Evolutionary conservation across 2,113 vertebrate genomes (phyloP), one percentile per base, ranked within the genome.

Genomic region (Sapayoa aenigma): DNA sequence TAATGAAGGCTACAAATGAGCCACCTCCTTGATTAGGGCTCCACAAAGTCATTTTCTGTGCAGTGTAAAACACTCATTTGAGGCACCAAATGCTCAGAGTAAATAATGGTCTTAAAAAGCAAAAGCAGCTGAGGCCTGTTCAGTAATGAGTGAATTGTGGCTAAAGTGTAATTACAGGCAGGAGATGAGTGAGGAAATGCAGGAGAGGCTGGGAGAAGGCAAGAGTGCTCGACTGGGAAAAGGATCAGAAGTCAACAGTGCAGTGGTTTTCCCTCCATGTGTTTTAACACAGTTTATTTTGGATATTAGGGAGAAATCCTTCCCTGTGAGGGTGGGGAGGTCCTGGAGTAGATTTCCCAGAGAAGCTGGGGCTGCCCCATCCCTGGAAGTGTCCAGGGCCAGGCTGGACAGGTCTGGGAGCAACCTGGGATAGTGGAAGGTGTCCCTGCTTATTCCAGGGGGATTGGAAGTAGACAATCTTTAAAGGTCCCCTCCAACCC

Each of bases 71-170:
- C 62, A 6, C 33, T 93, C 67, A 20, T 35, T 55, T 73, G 77
- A 71, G 71, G 65, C 53, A 49, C 31, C 56, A 66, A 28, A 21
- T 67, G 90, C 59, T 95, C 62, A 27, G 86, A 39, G 11, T 6
- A 55, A 89, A 87, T 87, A 89, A 96, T 68, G 91, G 73, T 44
- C 65, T 90, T 90, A 77, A 84, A 90, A 94, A 89, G 93, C 55
- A 77, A 71, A 89, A 93, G 89, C 76, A 90, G 87, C 76, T 83
- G 90, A 90, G 58, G 46, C 41, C 42, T 71, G 10, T 88, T 86
- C 20, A 90, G 68, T 33, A n/a, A n/a, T 4, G 87, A 94, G 86
- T 73, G 72, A 80, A 59, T 88, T 88, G 90, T 66, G 78, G 71
- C 62, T 93, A 47, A 56, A 63, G 55, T 66, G 62, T 80, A 85